These are phyloP conservation scores for Platysteira castanea DNA, from an alignment of 2,113 vertebrate species.

Conservation along the genomic window DNA sequence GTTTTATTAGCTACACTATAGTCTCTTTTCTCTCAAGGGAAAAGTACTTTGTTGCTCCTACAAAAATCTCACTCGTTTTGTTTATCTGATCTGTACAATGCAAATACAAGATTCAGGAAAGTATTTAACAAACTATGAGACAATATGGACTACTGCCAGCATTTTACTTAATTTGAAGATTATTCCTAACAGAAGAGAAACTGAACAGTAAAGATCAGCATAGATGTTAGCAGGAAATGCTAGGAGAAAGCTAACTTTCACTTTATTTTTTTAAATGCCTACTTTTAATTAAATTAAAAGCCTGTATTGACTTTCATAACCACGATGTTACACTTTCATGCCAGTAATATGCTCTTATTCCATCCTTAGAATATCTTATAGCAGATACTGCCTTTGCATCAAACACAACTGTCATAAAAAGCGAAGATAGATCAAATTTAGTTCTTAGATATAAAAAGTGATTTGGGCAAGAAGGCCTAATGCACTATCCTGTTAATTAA, in stretches of 20 bases:
- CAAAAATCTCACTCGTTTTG: background rate
- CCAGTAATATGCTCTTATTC: background rate
- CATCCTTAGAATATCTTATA: background rate
- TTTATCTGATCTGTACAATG: background rate
- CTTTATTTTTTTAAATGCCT: background rate
- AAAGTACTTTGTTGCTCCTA: background rate
- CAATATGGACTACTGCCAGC: background rate
- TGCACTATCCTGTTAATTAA: background rate
- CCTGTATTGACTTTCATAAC: background rate
- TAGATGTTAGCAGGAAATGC: background rate
- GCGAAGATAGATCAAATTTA: background rate
- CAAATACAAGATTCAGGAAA: background rate
- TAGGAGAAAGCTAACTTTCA: background rate
- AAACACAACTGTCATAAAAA: background rate
- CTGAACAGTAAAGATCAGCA: background rate
- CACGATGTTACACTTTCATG: accelerated
- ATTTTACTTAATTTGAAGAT: background rate
- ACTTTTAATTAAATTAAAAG: background rate
- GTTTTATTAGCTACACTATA: background rate
- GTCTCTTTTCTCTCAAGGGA: background rate
- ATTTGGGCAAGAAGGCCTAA: background rate
- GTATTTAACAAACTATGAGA: background rate
- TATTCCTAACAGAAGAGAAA: background rate
- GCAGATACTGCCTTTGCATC: background rate
- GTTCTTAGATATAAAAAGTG: background rate